Percentiles rank a stretch among this genome's conserved stretches.
phyloP scores from a whole-genome alignment of 2,797 vertebrate genomes.

The Spizella passerina region DNA sequence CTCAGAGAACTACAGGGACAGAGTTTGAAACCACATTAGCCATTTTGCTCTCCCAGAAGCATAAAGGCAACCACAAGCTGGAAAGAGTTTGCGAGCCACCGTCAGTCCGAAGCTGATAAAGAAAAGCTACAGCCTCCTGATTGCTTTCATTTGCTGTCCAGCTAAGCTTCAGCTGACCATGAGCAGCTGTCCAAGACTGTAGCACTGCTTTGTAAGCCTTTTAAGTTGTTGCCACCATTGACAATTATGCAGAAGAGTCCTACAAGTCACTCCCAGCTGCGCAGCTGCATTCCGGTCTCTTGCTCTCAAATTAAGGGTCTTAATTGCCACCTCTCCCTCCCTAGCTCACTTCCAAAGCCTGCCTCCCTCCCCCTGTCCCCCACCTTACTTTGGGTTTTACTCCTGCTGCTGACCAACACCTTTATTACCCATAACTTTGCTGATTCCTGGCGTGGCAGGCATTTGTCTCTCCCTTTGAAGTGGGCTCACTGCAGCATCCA shows the following conservation, averaged over 20 bases:
- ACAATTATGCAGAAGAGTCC: neutral
- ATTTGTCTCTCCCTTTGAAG: neutral
- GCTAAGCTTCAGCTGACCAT: neutral
- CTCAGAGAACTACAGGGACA: neutral
- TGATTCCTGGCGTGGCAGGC: neutral
- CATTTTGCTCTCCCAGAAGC: neutral
- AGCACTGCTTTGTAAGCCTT: neutral
- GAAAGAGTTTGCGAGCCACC: neutral
- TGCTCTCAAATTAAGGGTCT: neutral
- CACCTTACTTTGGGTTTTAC: neutral
- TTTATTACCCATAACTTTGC: neutral
- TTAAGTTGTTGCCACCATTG: neutral
- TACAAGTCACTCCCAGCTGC: neutral
- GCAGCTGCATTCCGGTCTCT: neutral
- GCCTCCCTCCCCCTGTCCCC: too few species aligned
- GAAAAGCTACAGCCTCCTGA: neutral
- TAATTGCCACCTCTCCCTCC: neutral
- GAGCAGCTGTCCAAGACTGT: neutral
- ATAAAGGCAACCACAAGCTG: neutral
- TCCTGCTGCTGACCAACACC: neutral
- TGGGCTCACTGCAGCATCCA: neutral
- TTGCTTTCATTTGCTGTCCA: neutral
- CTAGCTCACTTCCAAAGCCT: neutral
- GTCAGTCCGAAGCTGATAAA: neutral
- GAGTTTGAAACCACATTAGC: neutral